Evolutionary conservation across 1,140 invertebrate species (phyloP), one percentile per base, ranked within the genome.

Genomic region (Zaprionus ghesquierei): DNA sequence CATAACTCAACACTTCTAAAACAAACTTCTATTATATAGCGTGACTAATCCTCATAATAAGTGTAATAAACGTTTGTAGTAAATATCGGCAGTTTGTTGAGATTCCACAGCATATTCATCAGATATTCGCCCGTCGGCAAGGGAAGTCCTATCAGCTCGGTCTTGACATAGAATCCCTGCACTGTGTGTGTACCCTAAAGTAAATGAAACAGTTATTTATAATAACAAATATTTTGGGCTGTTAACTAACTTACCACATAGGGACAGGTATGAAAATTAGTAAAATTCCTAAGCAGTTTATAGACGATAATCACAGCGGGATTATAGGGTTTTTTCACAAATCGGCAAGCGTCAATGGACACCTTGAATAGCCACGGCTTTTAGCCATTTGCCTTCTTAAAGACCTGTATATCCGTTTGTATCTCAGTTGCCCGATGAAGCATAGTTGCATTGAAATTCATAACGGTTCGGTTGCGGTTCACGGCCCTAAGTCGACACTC

Each of bases 221-320:
- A n/a, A n/a, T n/a, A n/a, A n/a, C n/a, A n/a, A n/a, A n/a, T n/a
- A n/a, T n/a, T n/a, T n/a, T n/a, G n/a, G n/a, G n/a, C n/a, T n/a
- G n/a, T n/a, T n/a, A n/a, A n/a, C n/a, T n/a, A n/a, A 33, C 62
- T 65, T 46, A 23, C 62, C 9, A 53, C 4, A 23, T 18, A 69
- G 2, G 65, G 65, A 33, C 56, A 69, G 2, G 65, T 54, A 13
- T 61, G 65, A 15, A 69, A 15, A 9, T 58, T 69, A 6, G 56
- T 18, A 9, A 69, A 59, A 1, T 69, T 33, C 9, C 25, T 38
- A 4, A 60, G 44, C 12, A 23, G 29, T 0, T 41, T 53, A 2
- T 2, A 18, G 12, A 53, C 22, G 10, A 69, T 2, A 3, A 60
- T 44, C 1, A 10, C 65, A n/a, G 53, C 12, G 2, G 65, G 65